A percentile compares a stretch with the other conserved stretches of the same genome.
Conservation (phyloP, 2,888 invertebrate species). For the Cephus nigrinus region DNA sequence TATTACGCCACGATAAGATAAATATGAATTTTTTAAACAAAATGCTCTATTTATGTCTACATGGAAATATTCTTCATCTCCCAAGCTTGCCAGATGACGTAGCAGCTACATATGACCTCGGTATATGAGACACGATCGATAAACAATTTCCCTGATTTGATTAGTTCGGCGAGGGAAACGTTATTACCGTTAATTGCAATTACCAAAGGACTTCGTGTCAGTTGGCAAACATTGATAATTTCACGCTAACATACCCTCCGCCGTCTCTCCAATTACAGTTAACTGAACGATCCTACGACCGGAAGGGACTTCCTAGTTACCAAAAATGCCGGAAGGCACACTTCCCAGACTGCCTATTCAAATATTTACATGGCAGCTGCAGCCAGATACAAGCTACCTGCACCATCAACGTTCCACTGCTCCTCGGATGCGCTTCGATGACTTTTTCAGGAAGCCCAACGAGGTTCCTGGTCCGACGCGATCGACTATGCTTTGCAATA, state of each 20-base stretch:
- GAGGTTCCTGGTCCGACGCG: background rate
- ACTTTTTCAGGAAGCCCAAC: background rate
- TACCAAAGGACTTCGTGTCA: conserved; percentile 14
- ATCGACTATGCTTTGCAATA: background rate
- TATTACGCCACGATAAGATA: background rate
- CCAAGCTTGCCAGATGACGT: background rate
- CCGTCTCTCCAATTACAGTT: background rate
- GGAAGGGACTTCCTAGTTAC: background rate
- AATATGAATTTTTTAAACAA: background rate
- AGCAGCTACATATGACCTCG: background rate
- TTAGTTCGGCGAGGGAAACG: conserved; percentile 35
- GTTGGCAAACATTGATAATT: conserved; percentile 24
- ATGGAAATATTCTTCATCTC: background rate
- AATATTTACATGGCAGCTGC: background rate
- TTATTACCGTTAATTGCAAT: conserved; percentile 50
- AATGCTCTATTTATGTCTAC: background rate
- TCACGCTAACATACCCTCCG: conserved; percentile 9
- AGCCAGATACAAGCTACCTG: background rate
- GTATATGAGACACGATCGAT: conserved; percentile 34
- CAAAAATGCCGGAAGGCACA: background rate
- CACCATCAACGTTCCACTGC: background rate
- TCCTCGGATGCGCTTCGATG: background rate
- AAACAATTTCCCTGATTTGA: conserved; percentile 45
- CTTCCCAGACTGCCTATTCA: background rate
- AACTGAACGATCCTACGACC: background rate